These are phyloP conservation scores for Oncorhynchus tshawytscha DNA, from an alignment of 2,113 vertebrate species.

Conservation along the genomic window DNA sequence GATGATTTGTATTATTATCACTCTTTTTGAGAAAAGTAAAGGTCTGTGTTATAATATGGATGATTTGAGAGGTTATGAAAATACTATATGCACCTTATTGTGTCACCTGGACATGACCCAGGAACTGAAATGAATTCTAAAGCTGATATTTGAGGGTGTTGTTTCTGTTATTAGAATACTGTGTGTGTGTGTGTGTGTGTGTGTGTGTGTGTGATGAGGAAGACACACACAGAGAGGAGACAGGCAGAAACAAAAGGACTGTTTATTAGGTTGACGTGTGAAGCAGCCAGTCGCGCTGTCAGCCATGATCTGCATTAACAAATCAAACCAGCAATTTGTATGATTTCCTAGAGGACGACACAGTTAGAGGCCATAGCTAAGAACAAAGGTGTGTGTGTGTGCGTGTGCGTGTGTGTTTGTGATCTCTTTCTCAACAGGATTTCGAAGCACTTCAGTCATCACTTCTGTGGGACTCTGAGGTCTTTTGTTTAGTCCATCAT, in stretches of 20 bases:
- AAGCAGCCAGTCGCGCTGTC: slow-evolving; percentile 51
- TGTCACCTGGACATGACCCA: slow-evolving; percentile 30
- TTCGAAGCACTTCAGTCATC: no score
- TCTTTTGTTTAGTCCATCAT: no score
- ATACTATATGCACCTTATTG: slow-evolving; percentile 32
- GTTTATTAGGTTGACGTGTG: slow-evolving; percentile 62
- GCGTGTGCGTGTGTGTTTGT: not conserved
- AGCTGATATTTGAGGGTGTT: slow-evolving; percentile 28
- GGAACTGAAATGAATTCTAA: slow-evolving; percentile 10
- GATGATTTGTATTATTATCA: slow-evolving; percentile 2
- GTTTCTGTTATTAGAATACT: slow-evolving; percentile 33
- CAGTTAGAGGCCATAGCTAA: slow-evolving; percentile 25
- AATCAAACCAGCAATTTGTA: slow-evolving; percentile 26
- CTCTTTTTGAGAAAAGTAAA: slow-evolving; percentile 5
- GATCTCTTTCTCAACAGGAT: not conserved
- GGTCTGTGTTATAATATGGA: slow-evolving; percentile 1
- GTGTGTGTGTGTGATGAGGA: slow-evolving; percentile 24
- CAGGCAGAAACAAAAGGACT: slow-evolving; percentile 44
- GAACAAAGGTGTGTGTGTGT: slow-evolving; percentile 12
- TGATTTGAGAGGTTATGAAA: slow-evolving; percentile 28
- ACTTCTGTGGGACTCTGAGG: no score
- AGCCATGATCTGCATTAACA: slow-evolving; percentile 40
- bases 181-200: not conserved
- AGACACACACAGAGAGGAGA: slow-evolving; percentile 47
- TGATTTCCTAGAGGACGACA: slow-evolving; percentile 31